phyloP scores from a whole-genome alignment of 1,140 invertebrate species.

The Platyscapa corneri region DNA sequence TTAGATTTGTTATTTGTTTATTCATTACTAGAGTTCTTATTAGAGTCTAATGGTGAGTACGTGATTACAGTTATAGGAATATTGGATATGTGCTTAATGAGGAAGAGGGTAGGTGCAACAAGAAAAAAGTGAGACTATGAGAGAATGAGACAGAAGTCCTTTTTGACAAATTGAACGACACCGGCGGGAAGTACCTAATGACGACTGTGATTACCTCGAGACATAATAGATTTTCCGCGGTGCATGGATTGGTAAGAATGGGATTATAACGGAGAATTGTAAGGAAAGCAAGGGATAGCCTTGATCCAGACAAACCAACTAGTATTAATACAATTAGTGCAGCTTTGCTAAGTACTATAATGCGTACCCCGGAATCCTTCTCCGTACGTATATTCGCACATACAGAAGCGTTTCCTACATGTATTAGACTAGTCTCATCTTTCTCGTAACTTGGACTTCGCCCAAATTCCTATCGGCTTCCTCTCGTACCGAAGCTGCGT shows the following conservation, averaged over 20 bases:
- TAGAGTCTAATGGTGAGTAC: neutral
- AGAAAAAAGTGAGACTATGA: neutral
- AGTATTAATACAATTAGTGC: conserved; percentile 73
- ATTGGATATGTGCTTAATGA: conserved; percentile 5
- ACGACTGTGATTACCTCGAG: conserved; percentile 54
- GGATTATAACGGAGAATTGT: conserved; percentile 61
- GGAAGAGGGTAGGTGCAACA: neutral
- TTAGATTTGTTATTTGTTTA: no score
- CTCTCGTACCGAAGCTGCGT: conserved; percentile 21
- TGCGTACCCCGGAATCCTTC: conserved; percentile 8
- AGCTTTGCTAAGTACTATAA: conserved; percentile 70
- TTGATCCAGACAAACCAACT: conserved; percentile 67
- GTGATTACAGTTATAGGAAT: neutral
- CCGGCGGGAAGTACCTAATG: neutral
- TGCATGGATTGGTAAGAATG: conserved; percentile 54
- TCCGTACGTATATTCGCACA: neutral
- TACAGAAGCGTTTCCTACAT: neutral
- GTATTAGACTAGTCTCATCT: neutral
- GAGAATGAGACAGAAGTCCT: no score
- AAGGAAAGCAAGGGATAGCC: conserved; percentile 42
- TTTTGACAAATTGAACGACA: neutral
- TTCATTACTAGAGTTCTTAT: no score
- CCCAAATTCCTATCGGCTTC: conserved; percentile 63
- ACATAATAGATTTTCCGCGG: conserved; percentile 63
- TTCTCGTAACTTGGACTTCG: conserved; percentile 64